Evolutionary conservation across 2,113 vertebrate species (phyloP), one percentile per base, ranked within the genome.

Genomic region (Andinoacara biseriatus): DNA sequence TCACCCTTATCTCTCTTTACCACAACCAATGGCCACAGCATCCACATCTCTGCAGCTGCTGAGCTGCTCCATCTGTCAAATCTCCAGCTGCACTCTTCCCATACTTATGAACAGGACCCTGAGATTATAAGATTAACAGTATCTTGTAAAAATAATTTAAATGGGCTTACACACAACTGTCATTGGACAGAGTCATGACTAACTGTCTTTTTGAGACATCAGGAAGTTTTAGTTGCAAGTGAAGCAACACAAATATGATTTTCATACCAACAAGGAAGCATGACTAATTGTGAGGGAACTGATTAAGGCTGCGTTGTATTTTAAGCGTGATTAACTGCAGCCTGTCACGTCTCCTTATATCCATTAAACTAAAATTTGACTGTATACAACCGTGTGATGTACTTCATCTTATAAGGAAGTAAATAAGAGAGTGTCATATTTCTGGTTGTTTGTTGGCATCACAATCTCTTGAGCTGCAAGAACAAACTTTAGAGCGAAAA

Each of bases 231-330:
- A 83, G 58, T 72, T 72, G 75, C 76, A 81, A 72, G 15, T 24
- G 81, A 86, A 75, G 43, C 83, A 80, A 84, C 82, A 78, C 69
- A 84, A 80, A 79, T 65, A 59, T 65, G 49, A 81, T 83, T 76
- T 59, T 72, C 0, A 20, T 72, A 31, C 43, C 31, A 24, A 54
- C 6, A 18, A 56, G 0, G 18, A 49, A 62, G 69, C 33, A 38
- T 84, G 84, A 86, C 57, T 85, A 76, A 88, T 74, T 85, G 61
- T 58, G 61, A 84, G 43, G 58, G 54, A 65, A 74, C 5, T 35
- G 15, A 62, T 40, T 52, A 26, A 78, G 67, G 38, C 63, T 56
- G 63, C 72, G n/a, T 84, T 76, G 61, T 80, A 49, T 75, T 56
- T 63, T 61, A 72, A 33, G 46, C 26, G 54, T n/a, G 20, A 31